Percentiles rank a stretch among this genome's conserved stretches.
These are phyloP conservation scores for Asarcornis scutulata DNA, from an alignment of 2,113 vertebrate species.

Conservation along the genomic window DNA sequence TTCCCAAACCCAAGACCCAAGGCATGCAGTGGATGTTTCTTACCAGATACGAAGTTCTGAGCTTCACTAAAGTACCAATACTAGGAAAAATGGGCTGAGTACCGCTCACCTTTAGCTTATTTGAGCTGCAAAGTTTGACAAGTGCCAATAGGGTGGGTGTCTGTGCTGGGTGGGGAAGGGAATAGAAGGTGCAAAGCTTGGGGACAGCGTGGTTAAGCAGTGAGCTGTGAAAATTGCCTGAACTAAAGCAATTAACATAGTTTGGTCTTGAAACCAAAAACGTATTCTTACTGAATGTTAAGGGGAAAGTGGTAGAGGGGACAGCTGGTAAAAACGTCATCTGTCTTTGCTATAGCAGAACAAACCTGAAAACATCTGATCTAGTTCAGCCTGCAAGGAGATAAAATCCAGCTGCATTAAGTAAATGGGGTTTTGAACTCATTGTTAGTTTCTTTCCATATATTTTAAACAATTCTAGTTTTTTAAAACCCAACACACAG, in stretches of 20 bases:
- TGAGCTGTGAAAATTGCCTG: neutral
- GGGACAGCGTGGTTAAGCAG: neutral
- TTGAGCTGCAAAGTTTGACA: neutral
- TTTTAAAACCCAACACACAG: neutral
- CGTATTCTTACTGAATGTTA: neutral
- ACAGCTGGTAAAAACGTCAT: neutral
- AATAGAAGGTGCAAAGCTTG: neutral
- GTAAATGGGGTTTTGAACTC: neutral
- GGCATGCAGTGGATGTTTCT: accelerated
- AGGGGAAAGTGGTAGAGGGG: neutral
- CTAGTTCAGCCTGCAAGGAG: neutral
- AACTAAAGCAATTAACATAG: neutral
- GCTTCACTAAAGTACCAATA: neutral
- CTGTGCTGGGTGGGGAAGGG: neutral
- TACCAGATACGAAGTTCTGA: neutral
- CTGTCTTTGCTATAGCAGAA: neutral
- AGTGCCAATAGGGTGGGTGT: neutral
- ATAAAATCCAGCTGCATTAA: neutral
- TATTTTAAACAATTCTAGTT: neutral
- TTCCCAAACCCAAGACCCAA: neutral
- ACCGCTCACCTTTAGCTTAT: neutral
- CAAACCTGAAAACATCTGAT: neutral
- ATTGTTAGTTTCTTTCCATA: neutral
- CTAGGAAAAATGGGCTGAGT: accelerated
- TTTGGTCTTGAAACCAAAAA: neutral